Evolutionary conservation across 2,113 vertebrate species (phyloP).

Genomic region (Nyctereutes procyonoides): DNA sequence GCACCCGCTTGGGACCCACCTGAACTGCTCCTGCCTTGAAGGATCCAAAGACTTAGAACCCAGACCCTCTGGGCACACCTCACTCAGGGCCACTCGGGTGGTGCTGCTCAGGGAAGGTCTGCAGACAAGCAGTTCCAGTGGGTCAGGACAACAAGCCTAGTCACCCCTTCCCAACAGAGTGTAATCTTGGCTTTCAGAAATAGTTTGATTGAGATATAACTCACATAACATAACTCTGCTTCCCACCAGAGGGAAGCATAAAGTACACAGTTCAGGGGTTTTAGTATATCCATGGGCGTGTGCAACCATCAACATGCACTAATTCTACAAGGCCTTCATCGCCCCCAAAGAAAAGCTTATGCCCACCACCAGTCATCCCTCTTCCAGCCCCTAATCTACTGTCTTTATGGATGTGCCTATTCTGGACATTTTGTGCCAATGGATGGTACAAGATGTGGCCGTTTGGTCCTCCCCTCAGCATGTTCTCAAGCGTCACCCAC

Average conservation of each 20-base stretch:
- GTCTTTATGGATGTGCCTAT: fast-evolving
- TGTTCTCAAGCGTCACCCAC: fast-evolving
- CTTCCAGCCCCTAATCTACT: fast-evolving
- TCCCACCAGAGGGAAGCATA: no score
- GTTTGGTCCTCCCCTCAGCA: no score
- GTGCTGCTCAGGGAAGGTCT: background rate
- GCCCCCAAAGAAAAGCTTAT: background rate
- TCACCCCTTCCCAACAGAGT: background rate
- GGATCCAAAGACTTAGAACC: background rate
- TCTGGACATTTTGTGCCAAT: background rate
- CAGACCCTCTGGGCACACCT: background rate
- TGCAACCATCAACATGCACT: background rate
- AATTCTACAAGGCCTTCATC: background rate
- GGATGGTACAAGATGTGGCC: fast-evolving
- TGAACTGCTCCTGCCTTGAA: no score
- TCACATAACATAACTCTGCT: background rate
- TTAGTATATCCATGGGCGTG: background rate
- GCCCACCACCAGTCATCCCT: no score
- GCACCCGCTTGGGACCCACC: background rate
- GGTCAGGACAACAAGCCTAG: background rate
- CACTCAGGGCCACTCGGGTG: fast-evolving
- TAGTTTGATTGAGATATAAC: background rate
- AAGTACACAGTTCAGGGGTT: background rate
- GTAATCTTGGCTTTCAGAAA: background rate
- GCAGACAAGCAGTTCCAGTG: background rate